Base-by-base conservation (phyloP, 2,797 vertebrate genomes). In the Phrynocephalus guinanensis region DNA sequence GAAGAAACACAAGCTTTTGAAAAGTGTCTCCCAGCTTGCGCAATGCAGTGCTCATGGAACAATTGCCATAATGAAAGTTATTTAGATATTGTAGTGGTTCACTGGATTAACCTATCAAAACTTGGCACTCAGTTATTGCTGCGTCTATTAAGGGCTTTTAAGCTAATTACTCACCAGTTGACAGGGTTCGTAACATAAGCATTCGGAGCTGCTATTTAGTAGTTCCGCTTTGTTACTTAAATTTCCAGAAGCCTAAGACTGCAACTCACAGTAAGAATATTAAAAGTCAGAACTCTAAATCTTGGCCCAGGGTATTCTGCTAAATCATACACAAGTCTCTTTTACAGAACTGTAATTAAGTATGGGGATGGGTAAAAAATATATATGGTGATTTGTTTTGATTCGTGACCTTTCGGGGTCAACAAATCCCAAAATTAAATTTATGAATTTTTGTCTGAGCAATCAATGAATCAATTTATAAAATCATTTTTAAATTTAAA, bases 81-180 rank as follows among this genome's bases (percentile, higher is more conserved):
- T 50, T 83, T 76, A 15, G 79, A 80, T 86, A 90, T 79, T 5
- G 2, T 3, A 60, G 11, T 7, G 79, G 3, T 44, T 86, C 4
- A 0, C 68, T 4, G 13, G 86, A 79, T 4, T 86, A 78, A 33
- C n/a, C 87, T 87, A 70, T 63, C 1, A 77, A 86, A 85, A 30
- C 75, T 71, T 71, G 9, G 0, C 1, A 60, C 0, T 52, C n/a
- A 79, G 10, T 3, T 86, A 81, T 88, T 83, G 7, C 30, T 30
- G 0, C 52, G 26, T 87, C 77, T 85, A 82, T 1, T 72, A 67
- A 86, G 33, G 28, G 85, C 81, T 91, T 85, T 3, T 83, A 83
- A 73, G 3, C 0, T 50, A 86, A 86, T 80, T 70, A 83, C 1
- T 1, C 18, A 4, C 2, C 77, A 79, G 1, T n/a, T 91, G 11